Evolutionary conservation across 2,888 invertebrate genomes (phyloP).

Genomic region (Chloroclysta siterata): DNA sequence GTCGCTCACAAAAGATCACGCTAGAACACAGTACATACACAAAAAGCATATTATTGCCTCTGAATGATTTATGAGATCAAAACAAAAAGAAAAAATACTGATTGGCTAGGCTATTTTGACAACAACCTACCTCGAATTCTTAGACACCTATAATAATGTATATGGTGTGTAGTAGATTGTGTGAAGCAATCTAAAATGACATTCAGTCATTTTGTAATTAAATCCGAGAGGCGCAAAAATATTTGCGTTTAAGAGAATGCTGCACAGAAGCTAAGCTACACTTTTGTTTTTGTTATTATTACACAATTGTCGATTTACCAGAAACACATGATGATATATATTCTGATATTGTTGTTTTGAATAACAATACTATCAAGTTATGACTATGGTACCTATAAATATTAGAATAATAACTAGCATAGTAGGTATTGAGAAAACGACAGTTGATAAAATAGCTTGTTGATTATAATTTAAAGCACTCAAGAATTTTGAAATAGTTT

Average conservation of each 20-base stretch:
- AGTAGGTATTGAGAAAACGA: constrained; percentile 5
- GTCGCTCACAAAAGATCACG: too few species aligned
- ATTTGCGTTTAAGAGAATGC: background rate
- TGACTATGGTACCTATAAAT: background rate
- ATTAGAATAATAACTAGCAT: constrained; percentile 3
- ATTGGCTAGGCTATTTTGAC: too few species aligned
- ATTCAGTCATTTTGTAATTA: background rate
- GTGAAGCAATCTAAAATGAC: background rate
- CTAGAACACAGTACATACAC: background rate
- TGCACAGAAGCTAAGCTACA: background rate
- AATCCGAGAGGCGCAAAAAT: background rate
- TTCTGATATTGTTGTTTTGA: background rate
- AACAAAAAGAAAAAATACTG: background rate
- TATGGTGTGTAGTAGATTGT: background rate
- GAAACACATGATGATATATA: background rate
- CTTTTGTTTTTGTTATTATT: background rate
- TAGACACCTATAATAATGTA: background rate
- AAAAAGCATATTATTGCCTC: background rate
- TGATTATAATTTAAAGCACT: constrained; percentile 19
- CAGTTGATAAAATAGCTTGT: constrained; percentile 10
- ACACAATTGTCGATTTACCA: background rate
- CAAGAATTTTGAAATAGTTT: constrained; percentile 6
- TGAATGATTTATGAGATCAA: background rate
- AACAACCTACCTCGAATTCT: background rate
- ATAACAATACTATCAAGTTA: constrained; percentile 2